Base-by-base conservation (phyloP, 2,113 vertebrate species). In the Gopherus evgoodei region DNA sequence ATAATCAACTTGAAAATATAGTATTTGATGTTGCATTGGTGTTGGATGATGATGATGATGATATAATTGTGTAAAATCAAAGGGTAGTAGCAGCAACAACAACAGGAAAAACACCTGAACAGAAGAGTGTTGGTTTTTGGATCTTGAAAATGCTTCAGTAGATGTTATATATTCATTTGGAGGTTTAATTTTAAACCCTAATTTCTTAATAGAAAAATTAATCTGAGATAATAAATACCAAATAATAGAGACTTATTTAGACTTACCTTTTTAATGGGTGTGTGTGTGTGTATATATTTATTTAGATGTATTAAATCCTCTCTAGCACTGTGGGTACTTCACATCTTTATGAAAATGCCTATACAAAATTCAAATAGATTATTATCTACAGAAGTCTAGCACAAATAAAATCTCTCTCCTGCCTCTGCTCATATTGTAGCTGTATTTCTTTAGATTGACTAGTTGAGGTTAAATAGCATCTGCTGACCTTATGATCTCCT, bases 1-100 rank as follows among this genome's bases (percentile, higher is more conserved):
- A 56, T 88, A 84, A 80, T 57, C 90, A 86, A n/a, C 29, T 88
- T 83, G 31, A 86, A 96, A 90, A 86, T 91, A 65, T 1, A 91
- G 0, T 57, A 42, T 80, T 72, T 91, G 47, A 91, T 78, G 29
- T 56, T 94, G 14, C 29, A 10, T 27, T 84, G 56, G 89, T 90
- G 47, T 38, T 87, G 59, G 47, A 25, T 84, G n/a, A 21, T 84
- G 52, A 44, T 89, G 49, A 21, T 8, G 52, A 44, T 89, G 49
- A 21, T 8, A n/a, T 89, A 69, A 21, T 8, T 87, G 88, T 92
- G 72, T 90, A n/a, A 89, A 94, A 14, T 25, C 11, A 78, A 90
- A 89, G 50, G 4, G 5, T 27, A 82, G 42, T 10, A 90, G 11
- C 79, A 80, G 42, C 9, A 89, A 5, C 79, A 35, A 52, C 19